These are phyloP conservation scores for Polyploca ridens DNA, from an alignment of 2,888 invertebrate species.

Conservation along the genomic window DNA sequence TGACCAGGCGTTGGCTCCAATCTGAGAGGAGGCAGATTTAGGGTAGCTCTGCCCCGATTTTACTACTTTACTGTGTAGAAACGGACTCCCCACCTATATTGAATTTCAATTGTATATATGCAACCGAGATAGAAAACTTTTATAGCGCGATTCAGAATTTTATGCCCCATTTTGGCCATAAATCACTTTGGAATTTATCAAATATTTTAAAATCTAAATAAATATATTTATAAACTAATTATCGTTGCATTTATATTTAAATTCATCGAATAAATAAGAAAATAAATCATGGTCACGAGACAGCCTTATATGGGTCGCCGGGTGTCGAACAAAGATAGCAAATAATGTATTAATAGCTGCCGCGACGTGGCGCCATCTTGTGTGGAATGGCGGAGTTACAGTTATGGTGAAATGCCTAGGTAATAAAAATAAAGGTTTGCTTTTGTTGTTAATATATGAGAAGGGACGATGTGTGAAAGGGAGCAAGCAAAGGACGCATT, in stretches of 20 bases:
- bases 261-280: neutral
- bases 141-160: slow-evolving; percentile 9
- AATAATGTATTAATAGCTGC: neutral
- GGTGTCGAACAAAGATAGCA: neutral
- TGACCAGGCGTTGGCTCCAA: slow-evolving; percentile 9
- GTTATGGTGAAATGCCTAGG: neutral
- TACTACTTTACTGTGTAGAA: slow-evolving; percentile 13
- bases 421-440: neutral
- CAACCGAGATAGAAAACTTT: neutral
- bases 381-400: neutral
- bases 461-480: neutral
- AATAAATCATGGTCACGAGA: neutral
- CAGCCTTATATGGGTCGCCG: neutral
- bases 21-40: slow-evolving; percentile 2
- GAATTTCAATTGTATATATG: neutral
- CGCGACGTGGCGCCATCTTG: neutral
- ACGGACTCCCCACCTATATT: neutral
- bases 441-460: slow-evolving; percentile 4
- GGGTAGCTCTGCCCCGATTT: slow-evolving; percentile 4
- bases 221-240: neutral
- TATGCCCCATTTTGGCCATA: neutral
- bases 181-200: neutral
- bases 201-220: neutral
- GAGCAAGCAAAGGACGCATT: neutral
- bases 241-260: neutral